Percentiles rank a stretch among this genome's conserved stretches.
These are phyloP conservation scores for Serrognathus titanus DNA, from an alignment of 2,888 invertebrate genomes.

Conservation along the genomic window DNA sequence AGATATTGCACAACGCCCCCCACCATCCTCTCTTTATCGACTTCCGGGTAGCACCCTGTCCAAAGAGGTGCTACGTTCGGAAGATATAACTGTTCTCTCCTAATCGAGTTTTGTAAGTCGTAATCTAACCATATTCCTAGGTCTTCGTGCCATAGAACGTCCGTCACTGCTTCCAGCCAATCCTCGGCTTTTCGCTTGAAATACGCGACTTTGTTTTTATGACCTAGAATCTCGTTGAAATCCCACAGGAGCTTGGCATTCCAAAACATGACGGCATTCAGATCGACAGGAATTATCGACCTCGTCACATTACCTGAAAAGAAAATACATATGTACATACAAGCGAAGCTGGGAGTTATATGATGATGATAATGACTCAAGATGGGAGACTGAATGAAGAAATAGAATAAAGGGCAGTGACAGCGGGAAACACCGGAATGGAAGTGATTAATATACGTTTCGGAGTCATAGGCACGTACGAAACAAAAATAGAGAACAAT, in stretches of 20 bases:
- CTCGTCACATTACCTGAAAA: slow-evolving; percentile 69
- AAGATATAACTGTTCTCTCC: slow-evolving; percentile 72
- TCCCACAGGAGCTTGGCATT: slow-evolving; percentile 74
- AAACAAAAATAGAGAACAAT: no score
- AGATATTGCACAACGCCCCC: slow-evolving; percentile 66
- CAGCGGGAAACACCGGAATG: no score
- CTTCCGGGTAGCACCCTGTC: slow-evolving; percentile 67
- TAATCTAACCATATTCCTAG: slow-evolving; percentile 86
- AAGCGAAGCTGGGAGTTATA: no score
- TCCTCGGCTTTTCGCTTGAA: slow-evolving; percentile 62
- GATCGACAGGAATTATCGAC: slow-evolving; percentile 86
- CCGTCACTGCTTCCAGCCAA: slow-evolving; percentile 61
- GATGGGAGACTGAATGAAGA: no score
- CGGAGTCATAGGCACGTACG: no score
- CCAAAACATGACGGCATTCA: slow-evolving; percentile 84
- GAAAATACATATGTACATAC: no score
- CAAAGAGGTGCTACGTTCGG: slow-evolving; percentile 81
- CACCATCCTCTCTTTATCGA: slow-evolving; percentile 57
- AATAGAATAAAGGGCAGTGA: no score
- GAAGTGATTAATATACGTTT: no score
- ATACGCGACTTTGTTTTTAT: slow-evolving; percentile 57
- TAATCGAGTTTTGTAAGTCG: slow-evolving; percentile 63
- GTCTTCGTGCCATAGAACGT: slow-evolving; percentile 83
- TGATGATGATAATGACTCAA: no score
- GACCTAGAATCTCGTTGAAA: slow-evolving; percentile 60